Percentiles rank a stretch among this genome's conserved stretches.
phyloP scores from a whole-genome alignment of 2,888 invertebrate species.

The Atethmia centrago region DNA sequence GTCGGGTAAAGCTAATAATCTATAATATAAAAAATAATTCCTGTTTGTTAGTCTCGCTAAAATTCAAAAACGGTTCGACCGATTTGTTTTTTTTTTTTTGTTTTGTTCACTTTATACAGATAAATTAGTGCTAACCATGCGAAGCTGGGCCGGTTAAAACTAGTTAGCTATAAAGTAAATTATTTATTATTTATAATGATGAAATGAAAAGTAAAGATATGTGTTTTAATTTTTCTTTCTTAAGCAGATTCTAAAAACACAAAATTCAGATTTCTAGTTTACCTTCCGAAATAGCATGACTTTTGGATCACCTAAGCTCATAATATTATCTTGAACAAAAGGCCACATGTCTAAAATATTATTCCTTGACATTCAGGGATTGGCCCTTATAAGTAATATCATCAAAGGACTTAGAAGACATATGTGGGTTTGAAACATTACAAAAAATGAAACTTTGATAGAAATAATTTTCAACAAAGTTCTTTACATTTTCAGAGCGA shows the following conservation, averaged over 20 bases:
- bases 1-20: too few relatives aligned
- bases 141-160: too few relatives aligned
- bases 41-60: too few relatives aligned
- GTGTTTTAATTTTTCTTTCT: too few relatives aligned
- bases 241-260: neutral
- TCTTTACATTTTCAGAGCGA: slow-evolving; percentile 27
- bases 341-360: neutral
- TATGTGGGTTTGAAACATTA: slow-evolving; percentile 4
- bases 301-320: neutral
- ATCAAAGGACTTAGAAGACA: slow-evolving; percentile 19
- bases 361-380: neutral
- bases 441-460: neutral
- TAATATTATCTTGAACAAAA: neutral
- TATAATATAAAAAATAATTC: too few relatives aligned
- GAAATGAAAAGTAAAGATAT: too few relatives aligned
- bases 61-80: too few relatives aligned
- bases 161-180: neutral
- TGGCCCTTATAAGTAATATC: neutral
- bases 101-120: too few relatives aligned
- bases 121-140: too few relatives aligned
- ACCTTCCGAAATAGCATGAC: neutral
- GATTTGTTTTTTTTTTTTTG: too few relatives aligned
- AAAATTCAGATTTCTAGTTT: neutral
- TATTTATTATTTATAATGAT: neutral
- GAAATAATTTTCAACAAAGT: slow-evolving; percentile 27